Percentiles rank a stretch among this genome's conserved stretches.
Evolutionary conservation across 2,888 invertebrate genomes (phyloP).

Genomic region (Lathronympha strigana): DNA sequence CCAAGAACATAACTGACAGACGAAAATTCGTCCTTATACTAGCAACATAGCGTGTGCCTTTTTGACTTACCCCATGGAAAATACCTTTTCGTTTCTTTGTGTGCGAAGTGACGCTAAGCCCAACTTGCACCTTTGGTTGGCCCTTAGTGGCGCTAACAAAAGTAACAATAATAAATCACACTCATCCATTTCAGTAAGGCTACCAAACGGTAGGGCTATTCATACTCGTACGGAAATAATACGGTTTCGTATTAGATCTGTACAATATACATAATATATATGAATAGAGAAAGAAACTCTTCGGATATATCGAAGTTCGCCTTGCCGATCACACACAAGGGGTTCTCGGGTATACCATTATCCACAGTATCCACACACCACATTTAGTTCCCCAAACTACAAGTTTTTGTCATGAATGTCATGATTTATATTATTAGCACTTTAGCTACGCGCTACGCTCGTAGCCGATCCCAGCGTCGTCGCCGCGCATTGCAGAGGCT

Average conservation of each 20-base stretch:
- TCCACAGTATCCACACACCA: constrained; percentile 17
- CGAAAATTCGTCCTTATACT: no score
- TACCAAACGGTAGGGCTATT: no score
- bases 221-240: not conserved
- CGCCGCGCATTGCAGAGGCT: not conserved
- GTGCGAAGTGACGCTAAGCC: no score
- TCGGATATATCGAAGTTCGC: not conserved
- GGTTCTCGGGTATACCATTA: constrained; percentile 26
- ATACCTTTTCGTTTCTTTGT: no score
- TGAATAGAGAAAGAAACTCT: constrained; percentile 13
- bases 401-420: not conserved
- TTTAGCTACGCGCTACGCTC: no score
- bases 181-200: not conserved
- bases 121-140: no score
- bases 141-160: no score
- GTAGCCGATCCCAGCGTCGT: no score
- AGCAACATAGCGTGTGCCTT: no score
- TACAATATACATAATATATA: no score
- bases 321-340: not conserved
- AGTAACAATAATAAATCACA: not conserved
- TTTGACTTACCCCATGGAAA: no score
- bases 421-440: not conserved
- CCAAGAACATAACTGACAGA: no score
- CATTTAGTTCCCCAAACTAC: constrained; percentile 22
- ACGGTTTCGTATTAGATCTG: constrained; percentile 1